Evolutionary conservation across 2,113 vertebrate species (phyloP), one percentile per base, ranked within the genome.

Genomic region (Myotis brandtii): DNA sequence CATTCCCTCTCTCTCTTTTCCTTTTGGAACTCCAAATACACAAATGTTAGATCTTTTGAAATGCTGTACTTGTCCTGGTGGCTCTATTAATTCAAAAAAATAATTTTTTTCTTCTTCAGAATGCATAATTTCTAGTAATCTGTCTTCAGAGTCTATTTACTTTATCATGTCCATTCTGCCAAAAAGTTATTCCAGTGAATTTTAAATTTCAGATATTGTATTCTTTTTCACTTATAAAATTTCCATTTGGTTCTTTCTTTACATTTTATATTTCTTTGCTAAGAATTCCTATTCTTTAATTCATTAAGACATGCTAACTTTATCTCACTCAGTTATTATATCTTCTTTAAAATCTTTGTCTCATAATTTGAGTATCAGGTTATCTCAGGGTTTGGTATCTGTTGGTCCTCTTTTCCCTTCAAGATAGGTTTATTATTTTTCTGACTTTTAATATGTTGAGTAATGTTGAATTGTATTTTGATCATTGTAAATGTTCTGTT

Each of bases 141-240:
- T 75, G 9, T 43, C 46, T 95, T 80, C 43, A 86, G 64, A 37
- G 25, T 37, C 37, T 56, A 77, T 66, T 67, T 69, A 13, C 14
- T 79, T 52, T 32, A 5, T 66, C 40, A 43, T 67, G 9, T 40
- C 34, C 34, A 85, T 62, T 88, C 20, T 67, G 14, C 27, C 21
- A 23, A 4, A 86, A 25, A 79, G 0, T 46, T 67, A 12, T 67
- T 30, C 9, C 14, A 43, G 5, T 69, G 25, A 37, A 18, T 50
- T 88, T 86, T 40, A 40, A 82, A 64, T 27, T 32, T 76, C 59
- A 77, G 20, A 50, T 81, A 70, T 3, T 77, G 2, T 40, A 16
- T 54, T 77, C 89, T 86, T 95, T 86, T 86, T 59, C 21, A 89
- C 18, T 76, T 91, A 18, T 79, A 64, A 84, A 81, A 69, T 87